phyloP scores from a whole-genome alignment of 2,113 vertebrate species.

The Chloropsis cyanopogon region DNA sequence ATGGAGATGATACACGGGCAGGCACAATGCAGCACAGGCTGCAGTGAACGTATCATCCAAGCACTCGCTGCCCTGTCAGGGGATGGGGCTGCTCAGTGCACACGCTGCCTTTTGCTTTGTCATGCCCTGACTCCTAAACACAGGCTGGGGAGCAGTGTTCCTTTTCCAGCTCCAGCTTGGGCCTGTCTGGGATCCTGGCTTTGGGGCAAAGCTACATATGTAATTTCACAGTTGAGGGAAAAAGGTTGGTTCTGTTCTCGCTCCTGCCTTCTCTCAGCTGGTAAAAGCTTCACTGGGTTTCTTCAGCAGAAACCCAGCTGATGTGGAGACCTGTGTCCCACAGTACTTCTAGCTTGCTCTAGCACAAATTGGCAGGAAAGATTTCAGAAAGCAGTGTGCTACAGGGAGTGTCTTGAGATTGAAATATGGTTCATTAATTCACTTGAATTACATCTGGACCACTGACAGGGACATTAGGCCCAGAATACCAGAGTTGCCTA shows the following conservation, averaged over 20 bases:
- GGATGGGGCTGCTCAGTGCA: neutral
- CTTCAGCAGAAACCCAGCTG: neutral
- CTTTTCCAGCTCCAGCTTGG: neutral
- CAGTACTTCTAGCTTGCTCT: neutral
- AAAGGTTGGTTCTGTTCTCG: neutral
- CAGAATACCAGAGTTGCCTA: neutral
- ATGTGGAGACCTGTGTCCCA: neutral
- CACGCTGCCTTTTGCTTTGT: neutral
- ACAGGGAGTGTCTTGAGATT: accelerated
- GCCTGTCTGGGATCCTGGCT: neutral
- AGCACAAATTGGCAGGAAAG: neutral
- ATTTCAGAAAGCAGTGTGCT: neutral
- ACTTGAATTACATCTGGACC: neutral
- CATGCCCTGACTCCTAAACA: neutral
- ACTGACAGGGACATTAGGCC: neutral
- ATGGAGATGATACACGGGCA: conserved; percentile 39
- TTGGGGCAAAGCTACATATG: neutral
- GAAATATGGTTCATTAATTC: neutral
- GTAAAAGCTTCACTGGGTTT: neutral
- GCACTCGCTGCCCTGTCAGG: neutral
- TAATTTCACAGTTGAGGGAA: neutral
- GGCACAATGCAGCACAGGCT: neutral
- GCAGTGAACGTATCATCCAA: neutral
- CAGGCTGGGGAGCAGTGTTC: neutral
- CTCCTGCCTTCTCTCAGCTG: neutral